These are phyloP conservation scores for Sesamia inferens DNA, from an alignment of 2,888 invertebrate genomes.

Conservation along the genomic window DNA sequence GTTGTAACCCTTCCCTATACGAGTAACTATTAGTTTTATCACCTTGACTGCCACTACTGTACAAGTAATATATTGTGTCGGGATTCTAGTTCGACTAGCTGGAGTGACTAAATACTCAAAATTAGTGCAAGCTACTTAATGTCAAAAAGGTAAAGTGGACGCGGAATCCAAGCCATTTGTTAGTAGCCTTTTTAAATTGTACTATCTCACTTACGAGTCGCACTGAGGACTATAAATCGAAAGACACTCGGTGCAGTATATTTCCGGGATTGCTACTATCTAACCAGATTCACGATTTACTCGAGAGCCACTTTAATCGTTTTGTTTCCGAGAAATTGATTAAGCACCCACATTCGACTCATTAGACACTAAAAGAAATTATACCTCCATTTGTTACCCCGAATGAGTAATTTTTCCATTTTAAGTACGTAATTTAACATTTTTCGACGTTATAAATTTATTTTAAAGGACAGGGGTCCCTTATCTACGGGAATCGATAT, in stretches of 20 bases:
- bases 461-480: slow-evolving; percentile 73
- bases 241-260: slow-evolving; percentile 77
- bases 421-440: slow-evolving; percentile 61
- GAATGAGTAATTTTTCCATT: slow-evolving; percentile 65
- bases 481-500: slow-evolving; percentile 72
- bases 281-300: slow-evolving; percentile 84
- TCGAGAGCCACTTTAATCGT: slow-evolving; percentile 79
- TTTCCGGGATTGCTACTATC: slow-evolving; percentile 83
- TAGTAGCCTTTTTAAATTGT: slow-evolving; percentile 70
- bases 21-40: slow-evolving; percentile 77
- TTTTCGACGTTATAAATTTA: slow-evolving; percentile 76
- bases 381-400: slow-evolving; percentile 63
- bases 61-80: slow-evolving; percentile 50
- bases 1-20: slow-evolving; percentile 76
- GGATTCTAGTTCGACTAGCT: slow-evolving; percentile 12
- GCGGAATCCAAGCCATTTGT: slow-evolving; percentile 69
- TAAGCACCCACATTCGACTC: slow-evolving; percentile 73
- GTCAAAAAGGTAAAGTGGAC: slow-evolving; percentile 53
- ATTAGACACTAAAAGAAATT: slow-evolving; percentile 66
- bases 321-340: slow-evolving; percentile 80
- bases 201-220: slow-evolving; percentile 70
- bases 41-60: slow-evolving; percentile 58
- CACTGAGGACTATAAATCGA: slow-evolving; percentile 79
- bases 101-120: slow-evolving; percentile 33
- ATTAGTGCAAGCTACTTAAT: slow-evolving; percentile 36